These are phyloP conservation scores for Pachymerium ferrugineum DNA, from an alignment of 2,888 invertebrate species.

Conservation along the genomic window DNA sequence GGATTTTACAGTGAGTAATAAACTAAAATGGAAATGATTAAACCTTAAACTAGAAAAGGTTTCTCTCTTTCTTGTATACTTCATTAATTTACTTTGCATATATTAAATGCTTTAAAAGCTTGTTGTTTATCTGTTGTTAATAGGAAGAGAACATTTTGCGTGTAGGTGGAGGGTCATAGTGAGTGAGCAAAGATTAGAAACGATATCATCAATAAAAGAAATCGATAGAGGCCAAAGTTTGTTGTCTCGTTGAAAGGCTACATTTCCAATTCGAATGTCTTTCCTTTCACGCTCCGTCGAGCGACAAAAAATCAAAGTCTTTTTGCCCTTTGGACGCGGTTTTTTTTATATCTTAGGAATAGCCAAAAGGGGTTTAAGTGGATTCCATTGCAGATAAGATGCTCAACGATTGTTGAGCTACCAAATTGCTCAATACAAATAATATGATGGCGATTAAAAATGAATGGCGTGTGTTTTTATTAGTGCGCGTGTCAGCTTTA, in stretches of 20 bases:
- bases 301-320: background rate
- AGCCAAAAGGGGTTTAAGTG: background rate
- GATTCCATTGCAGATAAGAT: slow-evolving; percentile 12
- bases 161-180: too few species aligned
- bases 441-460: background rate
- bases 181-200: background rate
- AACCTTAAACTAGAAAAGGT: too few species aligned
- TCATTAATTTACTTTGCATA: too few species aligned
- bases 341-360: background rate
- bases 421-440: background rate
- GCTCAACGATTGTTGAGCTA: background rate
- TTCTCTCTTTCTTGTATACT: too few species aligned
- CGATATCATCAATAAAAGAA: slow-evolving; percentile 7
- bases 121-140: too few species aligned
- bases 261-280: background rate
- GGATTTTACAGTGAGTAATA: too few species aligned
- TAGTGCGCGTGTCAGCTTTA: background rate
- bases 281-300: background rate
- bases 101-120: too few species aligned
- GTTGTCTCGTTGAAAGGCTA: background rate
- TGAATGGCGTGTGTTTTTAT: background rate
- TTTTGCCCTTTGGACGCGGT: background rate
- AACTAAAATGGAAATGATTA: too few species aligned
- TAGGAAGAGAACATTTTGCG: too few species aligned
- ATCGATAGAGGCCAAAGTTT: background rate